Evolutionary conservation across 2,797 vertebrate species (phyloP), one percentile per base, ranked within the genome.

Genomic region (Crenichthys baileyi): DNA sequence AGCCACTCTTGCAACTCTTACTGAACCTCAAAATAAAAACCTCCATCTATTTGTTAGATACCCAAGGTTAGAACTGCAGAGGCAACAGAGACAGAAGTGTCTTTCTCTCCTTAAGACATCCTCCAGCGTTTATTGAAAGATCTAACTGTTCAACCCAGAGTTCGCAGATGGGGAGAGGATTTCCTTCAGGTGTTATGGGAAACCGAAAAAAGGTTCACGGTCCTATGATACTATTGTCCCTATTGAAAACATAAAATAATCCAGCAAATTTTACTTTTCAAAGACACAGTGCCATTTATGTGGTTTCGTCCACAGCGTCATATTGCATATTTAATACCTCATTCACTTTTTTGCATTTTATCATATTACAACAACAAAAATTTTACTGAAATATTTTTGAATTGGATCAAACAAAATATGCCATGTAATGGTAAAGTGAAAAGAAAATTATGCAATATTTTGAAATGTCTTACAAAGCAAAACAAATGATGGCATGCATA

Each of bases 21-120:
- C 84, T 75, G 85, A 87, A 77, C 70, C 78, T 84, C 81, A 89
- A 83, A 90, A 88, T 82, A 88, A 91, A 92, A 86, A 65, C 8
- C 8, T 22, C 31, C 83, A 84, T 86, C 86, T 77, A 75, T 85
- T 88, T 76, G 78, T 80, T 63, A 65, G 73, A 77, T 82, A 53
- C 71, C 83, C 85, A 51, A 79, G 72, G 82, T 87, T 74, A 81
- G 79, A 78, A 70, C 76, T 78, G 73, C 80, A 70, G 70, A 73
- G 71, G 77, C 73, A 84, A 71, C 79, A 79, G 41, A 50, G 76
- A 2, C 20, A 80, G 7, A 13, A 76, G 75, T 13, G 29, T 44
- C 2, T 36, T 60, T 58, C 39, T 12, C 55, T 51, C 11, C 56
- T 75, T 53, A 70, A 61, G 83, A 77, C 82, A 78, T 86, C 77